Conservation (phyloP, 2,797 vertebrate species). For the Poecilia picta region DNA sequence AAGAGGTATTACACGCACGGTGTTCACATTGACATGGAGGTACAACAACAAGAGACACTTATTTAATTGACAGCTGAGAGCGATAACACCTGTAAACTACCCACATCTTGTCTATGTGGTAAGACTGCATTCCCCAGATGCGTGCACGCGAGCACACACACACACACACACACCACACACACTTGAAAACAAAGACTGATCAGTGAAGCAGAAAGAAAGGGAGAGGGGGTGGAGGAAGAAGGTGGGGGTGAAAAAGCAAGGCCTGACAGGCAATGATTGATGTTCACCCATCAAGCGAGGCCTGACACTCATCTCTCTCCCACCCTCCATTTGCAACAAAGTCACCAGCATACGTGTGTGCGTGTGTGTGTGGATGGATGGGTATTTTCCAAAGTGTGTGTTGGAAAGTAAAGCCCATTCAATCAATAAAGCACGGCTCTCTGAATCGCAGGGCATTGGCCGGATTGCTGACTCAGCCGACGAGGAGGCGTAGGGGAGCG, state of each 20-base stretch:
- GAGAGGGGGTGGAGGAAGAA: slow-evolving; percentile 40
- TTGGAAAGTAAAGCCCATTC: slow-evolving; percentile 72
- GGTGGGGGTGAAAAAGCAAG: slow-evolving; percentile 43
- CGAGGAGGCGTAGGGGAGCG: slow-evolving; percentile 64
- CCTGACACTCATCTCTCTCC: slow-evolving; percentile 73
- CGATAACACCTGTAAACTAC: slow-evolving; percentile 63
- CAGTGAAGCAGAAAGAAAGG: slow-evolving; percentile 76
- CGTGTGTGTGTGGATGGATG: slow-evolving; percentile 53
- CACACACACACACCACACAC: slow-evolving; percentile 32
- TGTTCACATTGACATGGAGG: slow-evolving; percentile 54
- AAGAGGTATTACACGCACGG: slow-evolving; percentile 43
- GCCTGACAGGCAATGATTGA: slow-evolving; percentile 79
- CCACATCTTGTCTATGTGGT: slow-evolving; percentile 54
- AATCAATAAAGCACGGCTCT: slow-evolving; percentile 81
- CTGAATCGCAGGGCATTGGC: slow-evolving; percentile 68
- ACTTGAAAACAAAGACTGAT: slow-evolving; percentile 73
- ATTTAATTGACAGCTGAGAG: slow-evolving; percentile 67
- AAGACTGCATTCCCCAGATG: slow-evolving; percentile 41
- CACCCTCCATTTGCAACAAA: slow-evolving; percentile 68
- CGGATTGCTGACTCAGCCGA: slow-evolving; percentile 81
- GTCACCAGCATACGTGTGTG: slow-evolving; percentile 60
- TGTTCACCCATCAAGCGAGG: slow-evolving; percentile 75
- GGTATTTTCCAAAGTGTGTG: slow-evolving; percentile 53
- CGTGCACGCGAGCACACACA: slow-evolving; percentile 19
- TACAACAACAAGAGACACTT: slow-evolving; percentile 33